Percentiles rank a stretch among this genome's conserved stretches.
phyloP scores from a whole-genome alignment of 2,888 invertebrate species.

The Morpho deidamia region DNA sequence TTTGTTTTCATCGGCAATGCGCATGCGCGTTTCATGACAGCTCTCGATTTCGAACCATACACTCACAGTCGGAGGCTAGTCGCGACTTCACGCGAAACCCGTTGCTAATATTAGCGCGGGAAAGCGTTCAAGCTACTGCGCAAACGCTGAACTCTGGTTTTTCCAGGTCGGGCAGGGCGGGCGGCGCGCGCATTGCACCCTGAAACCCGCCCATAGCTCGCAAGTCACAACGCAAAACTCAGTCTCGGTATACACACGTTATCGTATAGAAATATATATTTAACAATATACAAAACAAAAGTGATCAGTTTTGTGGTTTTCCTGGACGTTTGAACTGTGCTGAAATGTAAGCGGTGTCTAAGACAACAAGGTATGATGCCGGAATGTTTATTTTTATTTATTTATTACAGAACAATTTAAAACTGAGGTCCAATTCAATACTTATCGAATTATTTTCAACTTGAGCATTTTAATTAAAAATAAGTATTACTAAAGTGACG shows the following conservation, averaged over 20 bases:
- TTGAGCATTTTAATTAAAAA: background rate
- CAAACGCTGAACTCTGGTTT: constrained; percentile 32
- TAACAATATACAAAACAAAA: background rate
- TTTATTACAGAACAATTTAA: too few species aligned
- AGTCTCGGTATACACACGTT: constrained; percentile 7
- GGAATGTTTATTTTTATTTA: too few species aligned
- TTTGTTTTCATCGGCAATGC: constrained; percentile 45
- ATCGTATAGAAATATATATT: background rate
- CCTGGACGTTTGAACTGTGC: background rate
- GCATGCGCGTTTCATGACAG: constrained; percentile 43
- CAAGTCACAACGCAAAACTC: constrained; percentile 5
- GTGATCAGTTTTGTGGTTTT: background rate
- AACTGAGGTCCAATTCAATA: too few species aligned
- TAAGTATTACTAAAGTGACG: background rate
- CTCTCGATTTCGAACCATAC: constrained; percentile 13
- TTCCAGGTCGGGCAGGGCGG: constrained; percentile 39
- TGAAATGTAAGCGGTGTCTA: background rate
- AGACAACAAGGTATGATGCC: background rate
- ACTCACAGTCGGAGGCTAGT: constrained; percentile 45
- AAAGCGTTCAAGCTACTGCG: constrained; percentile 31
- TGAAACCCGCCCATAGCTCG: constrained; percentile 3
- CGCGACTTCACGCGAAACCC: constrained; percentile 45
- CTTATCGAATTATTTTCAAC: background rate
- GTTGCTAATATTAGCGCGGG: constrained; percentile 53
- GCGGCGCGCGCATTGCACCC: constrained; percentile 62